phyloP scores from a whole-genome alignment of 2,888 invertebrate genomes.

The Mayetiola destructor region DNA sequence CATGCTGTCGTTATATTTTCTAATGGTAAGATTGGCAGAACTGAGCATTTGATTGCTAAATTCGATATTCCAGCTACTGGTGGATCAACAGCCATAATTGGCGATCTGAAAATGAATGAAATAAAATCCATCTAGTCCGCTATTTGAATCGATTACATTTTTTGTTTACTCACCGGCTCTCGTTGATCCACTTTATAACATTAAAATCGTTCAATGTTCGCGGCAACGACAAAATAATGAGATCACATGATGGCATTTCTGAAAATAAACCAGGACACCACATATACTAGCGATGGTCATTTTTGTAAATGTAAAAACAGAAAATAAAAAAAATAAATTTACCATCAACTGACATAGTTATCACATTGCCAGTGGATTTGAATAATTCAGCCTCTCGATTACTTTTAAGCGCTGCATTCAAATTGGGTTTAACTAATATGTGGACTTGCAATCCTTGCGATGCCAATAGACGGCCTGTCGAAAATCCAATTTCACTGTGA shows the following conservation, averaged over 20 bases:
- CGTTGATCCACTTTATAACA: conserved; percentile 11
- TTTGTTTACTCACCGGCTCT: conserved; percentile 23
- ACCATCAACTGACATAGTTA: conserved; percentile 39
- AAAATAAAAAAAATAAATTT: conserved; percentile 14
- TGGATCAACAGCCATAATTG: conserved; percentile 62
- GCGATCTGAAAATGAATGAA: conserved; percentile 41
- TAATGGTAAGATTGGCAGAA: conserved; percentile 57
- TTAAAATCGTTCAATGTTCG: background rate
- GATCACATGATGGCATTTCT: conserved; percentile 35
- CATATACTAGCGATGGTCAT: background rate
- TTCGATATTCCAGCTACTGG: conserved; percentile 51
- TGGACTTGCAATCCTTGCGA: conserved; percentile 65
- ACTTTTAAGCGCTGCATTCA: conserved; percentile 35
- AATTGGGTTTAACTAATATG: conserved; percentile 39
- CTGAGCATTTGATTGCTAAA: conserved; percentile 47
- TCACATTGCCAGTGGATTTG: conserved; percentile 46
- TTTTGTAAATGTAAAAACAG: background rate
- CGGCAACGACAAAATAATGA: conserved; percentile 34
- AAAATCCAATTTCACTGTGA: conserved; percentile 51
- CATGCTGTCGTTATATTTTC: conserved; percentile 42
- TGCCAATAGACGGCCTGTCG: conserved; percentile 63
- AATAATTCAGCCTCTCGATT: conserved; percentile 46
- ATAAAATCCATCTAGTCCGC: too few species aligned
- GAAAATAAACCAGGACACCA: background rate
- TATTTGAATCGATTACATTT: too few species aligned